A percentile compares a stretch with the other conserved stretches of the same genome.
phyloP scores from a whole-genome alignment of 2,888 invertebrate species.

The Leptinotarsa haldemani region DNA sequence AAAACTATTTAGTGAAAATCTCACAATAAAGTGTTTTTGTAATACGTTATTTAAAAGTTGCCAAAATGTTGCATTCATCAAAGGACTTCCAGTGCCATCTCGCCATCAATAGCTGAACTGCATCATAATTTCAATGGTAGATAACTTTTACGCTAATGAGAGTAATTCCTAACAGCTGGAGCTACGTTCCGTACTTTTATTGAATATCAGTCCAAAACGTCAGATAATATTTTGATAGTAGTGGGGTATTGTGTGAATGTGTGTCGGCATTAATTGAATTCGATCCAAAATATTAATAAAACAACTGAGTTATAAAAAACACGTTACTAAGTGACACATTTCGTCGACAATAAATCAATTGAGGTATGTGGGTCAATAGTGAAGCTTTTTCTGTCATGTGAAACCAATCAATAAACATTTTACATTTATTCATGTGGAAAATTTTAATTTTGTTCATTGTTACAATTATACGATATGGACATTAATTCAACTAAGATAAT shows the following conservation, averaged over 20 bases:
- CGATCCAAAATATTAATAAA: conserved; percentile 2
- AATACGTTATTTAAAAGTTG: too few species aligned
- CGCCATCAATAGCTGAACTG: neutral
- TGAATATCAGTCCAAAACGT: neutral
- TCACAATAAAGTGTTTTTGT: too few species aligned
- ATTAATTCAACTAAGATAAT: neutral
- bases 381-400: neutral
- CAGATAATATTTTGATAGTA: neutral
- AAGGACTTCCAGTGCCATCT: neutral
- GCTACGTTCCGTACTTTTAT: neutral
- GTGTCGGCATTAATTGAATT: neutral
- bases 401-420: conserved; percentile 6
- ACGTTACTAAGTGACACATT: conserved; percentile 2
- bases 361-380: conserved; percentile 5
- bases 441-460: neutral
- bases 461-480: neutral
- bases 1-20: too few species aligned
- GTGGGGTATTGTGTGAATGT: neutral
- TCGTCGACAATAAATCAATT: conserved; percentile 6
- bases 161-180: neutral
- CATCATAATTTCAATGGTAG: neutral
- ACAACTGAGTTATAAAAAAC: neutral
- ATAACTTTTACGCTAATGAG: neutral
- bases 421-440: neutral
- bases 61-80: too few species aligned